These are phyloP conservation scores for Plagiodera versicolora DNA, from an alignment of 2,888 invertebrate genomes.

Conservation along the genomic window DNA sequence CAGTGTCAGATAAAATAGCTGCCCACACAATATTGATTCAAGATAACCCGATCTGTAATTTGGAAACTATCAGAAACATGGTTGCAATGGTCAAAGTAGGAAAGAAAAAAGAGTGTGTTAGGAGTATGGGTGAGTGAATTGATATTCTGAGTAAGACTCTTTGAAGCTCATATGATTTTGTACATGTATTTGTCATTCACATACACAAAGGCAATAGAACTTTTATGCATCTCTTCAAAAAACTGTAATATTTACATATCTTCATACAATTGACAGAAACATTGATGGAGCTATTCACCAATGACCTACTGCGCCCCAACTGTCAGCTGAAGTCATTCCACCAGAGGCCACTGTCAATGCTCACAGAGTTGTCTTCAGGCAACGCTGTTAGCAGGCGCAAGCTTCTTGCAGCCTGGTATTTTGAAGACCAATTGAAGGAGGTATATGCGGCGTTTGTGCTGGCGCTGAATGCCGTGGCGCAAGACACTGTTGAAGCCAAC, in stretches of 20 bases:
- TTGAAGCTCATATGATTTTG: too few species aligned
- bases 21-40: conserved; percentile 80
- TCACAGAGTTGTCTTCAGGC: conserved; percentile 64
- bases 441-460: conserved; percentile 66
- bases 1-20: conserved; percentile 82
- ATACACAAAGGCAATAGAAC: too few species aligned
- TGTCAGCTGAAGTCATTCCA: conserved; percentile 68
- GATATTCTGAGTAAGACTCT: too few species aligned
- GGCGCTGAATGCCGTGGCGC: conserved; percentile 71
- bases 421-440: conserved; percentile 85
- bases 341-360: conserved; percentile 62
- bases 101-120: conserved; percentile 72
- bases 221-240: too few species aligned
- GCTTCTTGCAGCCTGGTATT: conserved; percentile 79
- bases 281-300: conserved; percentile 74
- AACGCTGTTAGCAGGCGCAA: conserved; percentile 68
- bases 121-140: conserved; percentile 63
- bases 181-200: too few species aligned
- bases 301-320: conserved; percentile 69
- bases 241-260: too few species aligned
- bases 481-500: conserved; percentile 77
- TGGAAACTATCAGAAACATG: conserved; percentile 69
- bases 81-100: conserved; percentile 77
- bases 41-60: conserved; percentile 80
- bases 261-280: conserved; percentile 66